These are phyloP conservation scores for Sarcophaga caerulescens DNA, from an alignment of 2,888 invertebrate species.

Conservation along the genomic window DNA sequence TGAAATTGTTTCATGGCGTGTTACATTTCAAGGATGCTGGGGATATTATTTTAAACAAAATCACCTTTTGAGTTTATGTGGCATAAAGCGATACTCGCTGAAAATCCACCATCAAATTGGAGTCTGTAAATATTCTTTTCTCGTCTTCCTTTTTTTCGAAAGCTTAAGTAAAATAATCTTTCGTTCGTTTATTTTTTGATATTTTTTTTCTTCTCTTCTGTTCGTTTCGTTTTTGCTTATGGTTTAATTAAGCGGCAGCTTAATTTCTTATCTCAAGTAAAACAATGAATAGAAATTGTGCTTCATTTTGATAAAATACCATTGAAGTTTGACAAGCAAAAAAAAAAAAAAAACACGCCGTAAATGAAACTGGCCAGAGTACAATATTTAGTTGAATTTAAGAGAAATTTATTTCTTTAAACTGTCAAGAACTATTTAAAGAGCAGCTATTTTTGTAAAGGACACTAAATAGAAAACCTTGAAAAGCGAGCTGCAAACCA, in stretches of 20 bases:
- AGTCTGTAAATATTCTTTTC: neutral
- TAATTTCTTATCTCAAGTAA: slow-evolving; percentile 19
- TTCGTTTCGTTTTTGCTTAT: neutral
- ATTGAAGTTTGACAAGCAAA: neutral
- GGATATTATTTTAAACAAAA: slow-evolving; percentile 33
- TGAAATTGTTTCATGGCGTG: neutral
- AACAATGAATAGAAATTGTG: slow-evolving; percentile 17
- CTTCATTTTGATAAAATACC: neutral
- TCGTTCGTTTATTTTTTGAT: too few relatives aligned
- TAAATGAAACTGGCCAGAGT: neutral
- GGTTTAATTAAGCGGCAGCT: slow-evolving; percentile 11
- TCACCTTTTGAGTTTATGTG: slow-evolving; percentile 43
- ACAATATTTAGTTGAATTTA: too few relatives aligned
- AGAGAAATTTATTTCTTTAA: too few relatives aligned
- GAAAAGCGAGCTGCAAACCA: too few relatives aligned
- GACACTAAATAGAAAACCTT: too few relatives aligned
- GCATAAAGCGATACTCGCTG: neutral
- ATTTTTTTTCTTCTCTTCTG: too few relatives aligned
- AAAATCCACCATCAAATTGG: slow-evolving; percentile 5
- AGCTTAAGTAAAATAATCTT: neutral
- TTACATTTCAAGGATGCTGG: neutral
- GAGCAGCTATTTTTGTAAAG: too few relatives aligned
- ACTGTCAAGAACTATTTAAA: too few relatives aligned
- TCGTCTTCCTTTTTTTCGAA: neutral
- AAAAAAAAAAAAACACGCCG: neutral